Evolutionary conservation across 2,888 invertebrate genomes (phyloP).

Genomic region (Sericinus montela): DNA sequence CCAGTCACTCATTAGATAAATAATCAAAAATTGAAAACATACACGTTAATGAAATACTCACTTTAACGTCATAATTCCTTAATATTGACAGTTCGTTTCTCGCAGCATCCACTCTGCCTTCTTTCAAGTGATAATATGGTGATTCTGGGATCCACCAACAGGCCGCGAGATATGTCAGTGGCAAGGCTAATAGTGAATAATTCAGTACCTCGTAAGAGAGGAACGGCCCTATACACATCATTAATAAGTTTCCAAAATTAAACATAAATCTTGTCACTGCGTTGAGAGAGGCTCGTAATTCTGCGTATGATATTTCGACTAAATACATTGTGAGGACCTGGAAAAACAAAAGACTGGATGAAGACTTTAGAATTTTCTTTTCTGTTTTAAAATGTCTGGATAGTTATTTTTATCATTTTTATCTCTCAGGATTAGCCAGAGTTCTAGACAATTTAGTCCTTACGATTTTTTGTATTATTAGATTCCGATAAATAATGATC

Average conservation of each 20-base stretch:
- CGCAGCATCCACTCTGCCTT: conserved; percentile 62
- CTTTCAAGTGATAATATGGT: conserved; percentile 78
- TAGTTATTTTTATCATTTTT: too few species aligned
- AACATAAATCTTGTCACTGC: conserved; percentile 48
- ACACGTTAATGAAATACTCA: conserved; percentile 5
- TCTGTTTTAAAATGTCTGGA: too few species aligned
- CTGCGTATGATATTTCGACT: conserved; percentile 65
- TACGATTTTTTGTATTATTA: too few species aligned
- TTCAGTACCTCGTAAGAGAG: conserved; percentile 53
- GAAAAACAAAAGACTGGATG: conserved; percentile 21
- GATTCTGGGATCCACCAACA: conserved; percentile 80
- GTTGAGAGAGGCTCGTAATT: conserved; percentile 54
- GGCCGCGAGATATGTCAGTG: conserved; percentile 59
- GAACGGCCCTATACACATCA: conserved; percentile 57
- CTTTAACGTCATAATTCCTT: conserved; percentile 36
- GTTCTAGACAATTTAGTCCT: too few species aligned
- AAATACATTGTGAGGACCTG: conserved; percentile 62
- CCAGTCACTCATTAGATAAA: too few species aligned
- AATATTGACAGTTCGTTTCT: conserved; percentile 53
- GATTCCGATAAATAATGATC: too few species aligned
- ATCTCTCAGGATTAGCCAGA: too few species aligned
- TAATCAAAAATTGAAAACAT: too few species aligned
- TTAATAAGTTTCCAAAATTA: conserved; percentile 55
- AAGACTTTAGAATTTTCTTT: too few species aligned
- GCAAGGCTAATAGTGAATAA: conserved; percentile 60